Evolutionary conservation across 2,888 invertebrate genomes (phyloP).

Genomic region (Xestobium rufovillosum): DNA sequence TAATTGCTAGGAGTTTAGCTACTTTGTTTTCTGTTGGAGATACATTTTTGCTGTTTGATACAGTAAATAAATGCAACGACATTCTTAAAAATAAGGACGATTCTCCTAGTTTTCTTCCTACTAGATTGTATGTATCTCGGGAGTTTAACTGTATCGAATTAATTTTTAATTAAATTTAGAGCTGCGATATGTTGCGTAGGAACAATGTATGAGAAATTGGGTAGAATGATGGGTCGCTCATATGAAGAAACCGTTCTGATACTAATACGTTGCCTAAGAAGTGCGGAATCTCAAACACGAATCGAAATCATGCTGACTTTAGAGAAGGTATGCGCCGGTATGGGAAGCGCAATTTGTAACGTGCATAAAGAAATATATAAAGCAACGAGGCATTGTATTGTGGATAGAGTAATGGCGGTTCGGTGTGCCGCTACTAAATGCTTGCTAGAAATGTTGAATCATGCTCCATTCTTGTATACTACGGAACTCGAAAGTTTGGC

Average conservation of each 20-base stretch:
- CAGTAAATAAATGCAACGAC: constrained; percentile 97
- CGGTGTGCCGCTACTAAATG: constrained; percentile 90
- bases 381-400: constrained; percentile 77
- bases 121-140: constrained; percentile 80
- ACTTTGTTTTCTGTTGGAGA: constrained; percentile 96
- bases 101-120: constrained; percentile 89
- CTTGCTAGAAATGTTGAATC: constrained; percentile 79
- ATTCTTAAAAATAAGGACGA: constrained; percentile 95
- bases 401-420: constrained; percentile 88
- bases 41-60: constrained; percentile 92
- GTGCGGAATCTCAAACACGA: constrained; percentile 91
- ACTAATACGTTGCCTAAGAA: constrained; percentile 80
- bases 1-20: constrained; percentile 86
- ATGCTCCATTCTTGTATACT: constrained; percentile 77
- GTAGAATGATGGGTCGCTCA: constrained; percentile 97
- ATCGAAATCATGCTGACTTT: constrained; percentile 96
- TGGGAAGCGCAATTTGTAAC: constrained; percentile 87
- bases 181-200: constrained; percentile 94
- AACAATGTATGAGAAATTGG: constrained; percentile 95
- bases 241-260: constrained; percentile 97
- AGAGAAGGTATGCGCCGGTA: constrained; percentile 89
- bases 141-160: constrained; percentile 11
- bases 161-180: constrained; percentile 47
- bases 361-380: constrained; percentile 86
- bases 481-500: constrained; percentile 88